Conservation (phyloP, 2,113 vertebrate genomes). For the Shinisaurus crocodilurus region DNA sequence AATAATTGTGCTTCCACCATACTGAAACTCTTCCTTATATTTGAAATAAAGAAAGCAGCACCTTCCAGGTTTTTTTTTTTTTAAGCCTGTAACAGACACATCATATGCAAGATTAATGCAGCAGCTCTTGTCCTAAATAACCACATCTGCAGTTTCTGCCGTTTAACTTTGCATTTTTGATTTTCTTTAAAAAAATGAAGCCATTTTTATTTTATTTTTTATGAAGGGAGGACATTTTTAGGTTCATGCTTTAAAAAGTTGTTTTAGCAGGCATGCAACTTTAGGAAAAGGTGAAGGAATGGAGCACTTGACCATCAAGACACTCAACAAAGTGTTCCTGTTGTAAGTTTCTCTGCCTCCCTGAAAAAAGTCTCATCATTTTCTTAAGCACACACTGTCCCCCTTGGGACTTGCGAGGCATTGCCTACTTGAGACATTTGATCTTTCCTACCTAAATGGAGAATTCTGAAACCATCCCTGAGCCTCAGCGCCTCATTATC, state of each 20-base stretch:
- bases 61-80: not conserved
- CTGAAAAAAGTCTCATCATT: not conserved
- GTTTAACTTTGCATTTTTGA: slow-evolving; percentile 14
- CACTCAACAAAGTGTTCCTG: not conserved
- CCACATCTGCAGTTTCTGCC: fast-evolving
- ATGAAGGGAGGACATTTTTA: not conserved
- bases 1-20: not conserved
- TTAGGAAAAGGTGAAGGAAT: not conserved
- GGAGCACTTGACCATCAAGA: not conserved
- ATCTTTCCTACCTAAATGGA: not conserved
- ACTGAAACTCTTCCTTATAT: slow-evolving; percentile 43
- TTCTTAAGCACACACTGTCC: slow-evolving; percentile 3
- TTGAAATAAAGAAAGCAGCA: slow-evolving; percentile 39
- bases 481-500: not conserved
- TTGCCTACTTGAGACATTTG: fast-evolving
- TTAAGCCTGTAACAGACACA: slow-evolving; percentile 17
- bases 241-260: fast-evolving
- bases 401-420: not conserved
- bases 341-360: not conserved
- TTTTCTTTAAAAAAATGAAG: not conserved
- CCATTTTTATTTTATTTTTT: not conserved
- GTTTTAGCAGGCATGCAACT: not conserved
- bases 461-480: fast-evolving
- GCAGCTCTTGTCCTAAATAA: slow-evolving; percentile 30
- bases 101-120: slow-evolving; percentile 10